Evolutionary conservation across 1,140 invertebrate genomes (phyloP).

Genomic region (Heliconius hewitsoni): DNA sequence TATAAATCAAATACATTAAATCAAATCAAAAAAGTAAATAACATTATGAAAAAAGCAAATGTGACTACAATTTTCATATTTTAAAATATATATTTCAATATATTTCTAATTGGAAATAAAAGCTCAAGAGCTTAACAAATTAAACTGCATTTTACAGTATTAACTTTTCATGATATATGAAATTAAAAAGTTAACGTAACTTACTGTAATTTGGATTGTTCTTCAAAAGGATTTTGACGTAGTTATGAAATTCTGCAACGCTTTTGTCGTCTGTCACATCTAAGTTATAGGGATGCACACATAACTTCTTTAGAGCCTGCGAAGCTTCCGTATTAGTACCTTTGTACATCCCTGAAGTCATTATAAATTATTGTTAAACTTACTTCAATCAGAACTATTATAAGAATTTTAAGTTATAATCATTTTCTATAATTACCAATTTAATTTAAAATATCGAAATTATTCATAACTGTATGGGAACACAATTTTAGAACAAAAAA

Average conservation of each 20-base stretch:
- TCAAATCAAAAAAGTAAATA: background rate
- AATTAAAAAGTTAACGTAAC: constrained; percentile 37
- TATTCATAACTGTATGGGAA: background rate
- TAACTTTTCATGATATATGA: background rate
- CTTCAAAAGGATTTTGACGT: constrained; percentile 66
- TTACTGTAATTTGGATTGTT: constrained; percentile 81
- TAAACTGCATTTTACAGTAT: background rate
- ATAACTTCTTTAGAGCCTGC: constrained; percentile 50
- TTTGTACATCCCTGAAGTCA: constrained; percentile 82
- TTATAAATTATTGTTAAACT: background rate
- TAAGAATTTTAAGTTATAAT: background rate
- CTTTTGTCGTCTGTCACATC: constrained; percentile 86
- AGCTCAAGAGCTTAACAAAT: background rate
- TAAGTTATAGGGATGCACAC: constrained; percentile 79
- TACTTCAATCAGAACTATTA: background rate
- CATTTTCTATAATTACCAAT: background rate
- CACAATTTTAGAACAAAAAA: background rate
- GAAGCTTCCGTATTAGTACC: constrained; percentile 76
- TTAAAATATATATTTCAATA: background rate
- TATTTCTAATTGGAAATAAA: background rate
- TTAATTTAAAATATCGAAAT: background rate
- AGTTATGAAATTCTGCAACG: constrained; percentile 77
- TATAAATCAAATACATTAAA: background rate
- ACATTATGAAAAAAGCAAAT: background rate
- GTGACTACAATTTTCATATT: constrained; percentile 8